A percentile compares a stretch with the other conserved stretches of the same genome.
Evolutionary conservation across 2,888 invertebrate species (phyloP).

Genomic region (Tetrapedia diversipes): DNA sequence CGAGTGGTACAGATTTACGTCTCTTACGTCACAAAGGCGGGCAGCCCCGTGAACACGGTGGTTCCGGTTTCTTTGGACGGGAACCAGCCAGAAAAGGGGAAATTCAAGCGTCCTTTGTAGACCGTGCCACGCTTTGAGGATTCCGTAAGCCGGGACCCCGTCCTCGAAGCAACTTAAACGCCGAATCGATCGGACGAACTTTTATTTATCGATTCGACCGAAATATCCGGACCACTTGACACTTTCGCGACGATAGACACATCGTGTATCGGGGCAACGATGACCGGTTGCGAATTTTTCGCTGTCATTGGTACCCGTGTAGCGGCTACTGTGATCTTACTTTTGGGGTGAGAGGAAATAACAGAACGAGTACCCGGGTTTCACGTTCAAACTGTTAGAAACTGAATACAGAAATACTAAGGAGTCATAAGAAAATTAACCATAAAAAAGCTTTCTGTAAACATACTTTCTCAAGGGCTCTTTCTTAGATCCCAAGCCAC

Average conservation of each 20-base stretch:
- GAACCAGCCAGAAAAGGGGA: slow-evolving; percentile 67
- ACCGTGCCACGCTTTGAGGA: slow-evolving; percentile 59
- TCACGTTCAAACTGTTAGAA: too few relatives aligned
- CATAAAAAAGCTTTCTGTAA: too few relatives aligned
- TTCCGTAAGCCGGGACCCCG: slow-evolving; percentile 45
- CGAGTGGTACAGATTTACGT: slow-evolving; percentile 66
- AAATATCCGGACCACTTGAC: slow-evolving; percentile 25
- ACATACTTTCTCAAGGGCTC: too few relatives aligned
- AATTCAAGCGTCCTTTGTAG: slow-evolving; percentile 73
- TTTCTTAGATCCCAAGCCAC: too few relatives aligned
- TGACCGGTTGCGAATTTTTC: too few relatives aligned
- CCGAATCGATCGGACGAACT: slow-evolving; percentile 51
- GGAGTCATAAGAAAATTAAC: too few relatives aligned
- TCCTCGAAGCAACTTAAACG: slow-evolving; percentile 59
- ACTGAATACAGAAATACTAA: too few relatives aligned
- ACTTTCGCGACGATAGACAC: background rate
- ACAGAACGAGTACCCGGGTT: too few relatives aligned
- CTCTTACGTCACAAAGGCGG: slow-evolving; percentile 69
- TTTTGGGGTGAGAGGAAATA: too few relatives aligned
- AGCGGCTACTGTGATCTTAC: too few relatives aligned
- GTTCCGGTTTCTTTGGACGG: slow-evolving; percentile 71
- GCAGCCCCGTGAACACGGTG: slow-evolving; percentile 50
- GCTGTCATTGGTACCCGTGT: too few relatives aligned
- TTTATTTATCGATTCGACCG: slow-evolving; percentile 50
- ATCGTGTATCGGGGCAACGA: too few relatives aligned